Conservation (phyloP, 2,797 vertebrate genomes). For the Nyctalus aviator region DNA sequence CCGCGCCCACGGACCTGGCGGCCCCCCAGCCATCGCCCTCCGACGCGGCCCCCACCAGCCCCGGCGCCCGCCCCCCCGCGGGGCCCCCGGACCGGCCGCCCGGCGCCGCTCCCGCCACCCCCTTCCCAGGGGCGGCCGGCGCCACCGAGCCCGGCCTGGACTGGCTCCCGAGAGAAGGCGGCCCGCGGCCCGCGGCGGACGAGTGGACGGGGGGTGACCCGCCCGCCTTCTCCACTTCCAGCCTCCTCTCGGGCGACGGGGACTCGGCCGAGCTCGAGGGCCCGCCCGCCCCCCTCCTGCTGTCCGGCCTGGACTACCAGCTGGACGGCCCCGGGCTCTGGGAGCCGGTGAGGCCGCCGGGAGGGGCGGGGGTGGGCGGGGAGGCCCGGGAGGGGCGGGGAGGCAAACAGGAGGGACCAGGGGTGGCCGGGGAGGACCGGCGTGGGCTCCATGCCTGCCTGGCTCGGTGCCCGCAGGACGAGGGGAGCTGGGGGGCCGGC, state of each 20-base stretch:
- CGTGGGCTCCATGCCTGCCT: constrained; percentile 37
- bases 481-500: constrained; percentile 90
- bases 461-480: constrained; percentile 88
- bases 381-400: background rate
- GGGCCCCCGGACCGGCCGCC: constrained; percentile 80
- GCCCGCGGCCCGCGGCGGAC: constrained; percentile 85
- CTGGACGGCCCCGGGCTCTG: constrained; percentile 92
- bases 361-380: background rate
- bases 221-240: constrained; percentile 92
- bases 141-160: constrained; percentile 81
- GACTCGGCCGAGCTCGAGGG: constrained; percentile 91
- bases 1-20: constrained; percentile 66
- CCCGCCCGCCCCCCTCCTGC: constrained; percentile 91
- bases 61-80: constrained; percentile 78
- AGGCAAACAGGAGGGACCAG: no score
- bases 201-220: constrained; percentile 92
- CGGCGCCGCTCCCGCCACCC: constrained; percentile 80
- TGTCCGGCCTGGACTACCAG: constrained; percentile 94
- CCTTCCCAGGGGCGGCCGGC: constrained; percentile 81
- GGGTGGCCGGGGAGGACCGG: no score
- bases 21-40: constrained; percentile 76
- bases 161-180: constrained; percentile 84
- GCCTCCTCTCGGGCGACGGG: constrained; percentile 95
- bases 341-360: constrained; percentile 90
- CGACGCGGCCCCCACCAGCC: constrained; percentile 71